A percentile compares a stretch with the other conserved stretches of the same genome.
These are phyloP conservation scores for Lithophane leautieri DNA, from an alignment of 2,888 invertebrate genomes.

Conservation along the genomic window DNA sequence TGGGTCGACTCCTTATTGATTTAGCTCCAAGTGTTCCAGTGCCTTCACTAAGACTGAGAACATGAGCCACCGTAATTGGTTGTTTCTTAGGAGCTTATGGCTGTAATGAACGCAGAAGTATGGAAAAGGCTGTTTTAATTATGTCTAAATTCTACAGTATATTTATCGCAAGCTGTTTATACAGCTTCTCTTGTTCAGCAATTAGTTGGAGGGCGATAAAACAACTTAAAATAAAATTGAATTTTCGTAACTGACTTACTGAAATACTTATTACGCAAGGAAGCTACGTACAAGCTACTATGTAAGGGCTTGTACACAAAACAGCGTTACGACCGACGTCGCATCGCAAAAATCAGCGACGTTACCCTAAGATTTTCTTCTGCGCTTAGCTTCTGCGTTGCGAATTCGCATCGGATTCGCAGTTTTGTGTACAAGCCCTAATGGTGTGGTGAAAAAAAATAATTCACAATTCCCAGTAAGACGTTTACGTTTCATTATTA, in stretches of 20 bases:
- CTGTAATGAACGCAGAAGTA: constrained; percentile 1
- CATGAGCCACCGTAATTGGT: constrained; percentile 20
- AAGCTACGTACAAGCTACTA: constrained; percentile 16
- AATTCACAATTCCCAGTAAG: constrained; percentile 48
- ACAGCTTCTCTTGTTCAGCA: constrained; percentile 10
- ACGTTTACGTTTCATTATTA: constrained; percentile 13
- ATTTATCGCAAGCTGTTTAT: constrained; percentile 17
- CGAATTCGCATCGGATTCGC: no score
- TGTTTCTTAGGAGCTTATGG: constrained; percentile 15
- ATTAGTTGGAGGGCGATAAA: constrained; percentile 8
- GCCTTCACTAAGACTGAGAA: constrained; percentile 50
- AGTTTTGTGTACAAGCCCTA: no score
- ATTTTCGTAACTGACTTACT: not conserved
- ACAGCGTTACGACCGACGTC: no score
- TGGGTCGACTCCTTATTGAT: constrained; percentile 58
- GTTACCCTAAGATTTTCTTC: no score
- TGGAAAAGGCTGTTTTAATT: constrained; percentile 36
- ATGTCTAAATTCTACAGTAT: constrained; percentile 12
- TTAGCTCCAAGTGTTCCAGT: constrained; percentile 57
- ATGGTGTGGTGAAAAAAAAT: constrained; percentile 12
- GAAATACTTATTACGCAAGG: not conserved
- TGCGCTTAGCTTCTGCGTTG: no score
- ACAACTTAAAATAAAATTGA: not conserved
- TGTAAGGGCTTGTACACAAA: no score
- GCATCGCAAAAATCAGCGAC: no score